A percentile compares a stretch with the other conserved stretches of the same genome.
phyloP scores from a whole-genome alignment of 2,113 vertebrate genomes.

The Leucopsar rothschildi region DNA sequence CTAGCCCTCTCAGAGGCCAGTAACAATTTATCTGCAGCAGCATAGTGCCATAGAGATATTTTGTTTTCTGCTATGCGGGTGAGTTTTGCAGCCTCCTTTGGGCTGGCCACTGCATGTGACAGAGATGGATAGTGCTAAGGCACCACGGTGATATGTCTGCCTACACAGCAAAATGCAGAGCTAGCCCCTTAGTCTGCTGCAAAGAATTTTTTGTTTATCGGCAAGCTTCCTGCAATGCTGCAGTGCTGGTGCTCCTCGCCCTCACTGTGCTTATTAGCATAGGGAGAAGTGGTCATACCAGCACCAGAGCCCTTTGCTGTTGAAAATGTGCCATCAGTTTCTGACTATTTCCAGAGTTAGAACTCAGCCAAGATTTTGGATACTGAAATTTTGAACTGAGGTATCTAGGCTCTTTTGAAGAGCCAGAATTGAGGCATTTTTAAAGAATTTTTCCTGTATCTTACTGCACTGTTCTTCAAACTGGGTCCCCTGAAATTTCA shows the following conservation, averaged over 20 bases:
- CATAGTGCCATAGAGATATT: neutral
- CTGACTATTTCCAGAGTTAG: neutral
- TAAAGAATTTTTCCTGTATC: neutral
- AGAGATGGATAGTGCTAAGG: neutral
- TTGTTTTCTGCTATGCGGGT: neutral
- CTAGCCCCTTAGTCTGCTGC: neutral
- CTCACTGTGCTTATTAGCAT: neutral
- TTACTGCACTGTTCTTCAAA: neutral
- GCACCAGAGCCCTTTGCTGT: neutral
- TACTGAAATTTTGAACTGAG: neutral
- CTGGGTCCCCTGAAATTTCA: neutral
- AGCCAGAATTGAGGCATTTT: neutral
- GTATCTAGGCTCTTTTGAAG: neutral
- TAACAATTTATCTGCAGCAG: neutral
- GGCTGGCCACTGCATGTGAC: neutral
- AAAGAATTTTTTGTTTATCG: neutral
- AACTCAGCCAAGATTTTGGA: neutral
- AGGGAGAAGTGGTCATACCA: neutral
- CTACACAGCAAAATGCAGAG: neutral
- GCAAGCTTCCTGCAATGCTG: neutral
- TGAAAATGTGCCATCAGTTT: neutral
- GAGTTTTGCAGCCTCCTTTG: neutral
- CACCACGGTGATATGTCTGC: rapidly evolving
- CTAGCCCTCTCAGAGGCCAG: neutral
- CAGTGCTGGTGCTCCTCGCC: neutral